Percentiles rank a stretch among this genome's conserved stretches.
These are phyloP conservation scores for Hybognathus amarus DNA, from an alignment of 2,797 vertebrate species.

Conservation along the genomic window DNA sequence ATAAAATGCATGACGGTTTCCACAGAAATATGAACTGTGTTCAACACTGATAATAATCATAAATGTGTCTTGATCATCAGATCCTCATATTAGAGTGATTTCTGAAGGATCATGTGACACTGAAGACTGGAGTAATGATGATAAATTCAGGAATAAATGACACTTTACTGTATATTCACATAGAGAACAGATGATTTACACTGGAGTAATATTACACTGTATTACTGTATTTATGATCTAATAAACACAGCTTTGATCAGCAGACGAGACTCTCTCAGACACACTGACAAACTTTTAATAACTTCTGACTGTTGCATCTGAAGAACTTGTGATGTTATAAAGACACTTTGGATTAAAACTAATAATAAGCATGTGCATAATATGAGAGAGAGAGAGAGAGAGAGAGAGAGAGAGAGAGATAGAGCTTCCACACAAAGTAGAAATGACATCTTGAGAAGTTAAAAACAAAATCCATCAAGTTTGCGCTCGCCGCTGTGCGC, in stretches of 20 bases:
- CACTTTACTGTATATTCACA: neutral
- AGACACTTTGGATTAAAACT: neutral
- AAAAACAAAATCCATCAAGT: conserved; percentile 56
- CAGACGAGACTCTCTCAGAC: neutral
- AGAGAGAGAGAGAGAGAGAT: neutral
- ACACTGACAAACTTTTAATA: neutral
- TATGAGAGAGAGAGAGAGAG: conserved; percentile 6
- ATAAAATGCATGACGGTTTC: too few species aligned
- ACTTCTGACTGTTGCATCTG: neutral
- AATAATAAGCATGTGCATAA: neutral
- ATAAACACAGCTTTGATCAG: neutral
- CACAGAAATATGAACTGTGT: too few species aligned
- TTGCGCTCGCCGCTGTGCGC: conserved; percentile 49
- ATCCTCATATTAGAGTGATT: too few species aligned
- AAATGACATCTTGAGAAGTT: conserved; percentile 55
- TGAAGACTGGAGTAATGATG: too few species aligned
- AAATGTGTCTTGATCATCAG: neutral
- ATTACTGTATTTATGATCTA: neutral
- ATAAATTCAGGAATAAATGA: neutral
- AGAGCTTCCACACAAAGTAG: neutral
- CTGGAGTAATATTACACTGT: neutral
- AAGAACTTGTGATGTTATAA: neutral
- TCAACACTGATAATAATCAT: neutral
- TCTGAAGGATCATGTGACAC: too few species aligned
- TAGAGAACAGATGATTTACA: too few species aligned